These are phyloP conservation scores for Danio aesculapii DNA, from an alignment of 2,797 vertebrate genomes.

Conservation along the genomic window DNA sequence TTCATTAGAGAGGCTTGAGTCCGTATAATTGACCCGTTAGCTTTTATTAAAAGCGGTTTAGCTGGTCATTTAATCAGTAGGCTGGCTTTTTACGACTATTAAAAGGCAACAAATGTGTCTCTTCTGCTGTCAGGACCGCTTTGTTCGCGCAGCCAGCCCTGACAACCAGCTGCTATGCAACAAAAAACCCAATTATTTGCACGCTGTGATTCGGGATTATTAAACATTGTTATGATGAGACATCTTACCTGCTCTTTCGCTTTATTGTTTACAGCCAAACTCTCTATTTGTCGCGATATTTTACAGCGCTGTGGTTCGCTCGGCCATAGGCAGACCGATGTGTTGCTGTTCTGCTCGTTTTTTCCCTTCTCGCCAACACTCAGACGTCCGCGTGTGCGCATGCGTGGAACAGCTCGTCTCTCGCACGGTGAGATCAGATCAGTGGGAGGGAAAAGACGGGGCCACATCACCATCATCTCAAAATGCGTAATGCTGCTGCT, in stretches of 20 bases:
- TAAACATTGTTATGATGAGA: slow-evolving; percentile 11
- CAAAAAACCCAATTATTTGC: slow-evolving; percentile 33
- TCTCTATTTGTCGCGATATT: slow-evolving; percentile 17
- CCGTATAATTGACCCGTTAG: too few species aligned
- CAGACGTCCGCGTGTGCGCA: slow-evolving; percentile 54
- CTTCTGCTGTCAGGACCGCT: slow-evolving; percentile 50
- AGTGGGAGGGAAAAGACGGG: slow-evolving; percentile 31
- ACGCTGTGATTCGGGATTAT: slow-evolving; percentile 24
- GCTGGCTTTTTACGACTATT: neutral
- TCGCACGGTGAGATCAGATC: slow-evolving; percentile 14
- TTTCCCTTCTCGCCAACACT: slow-evolving; percentile 34
- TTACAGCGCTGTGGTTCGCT: slow-evolving; percentile 33
- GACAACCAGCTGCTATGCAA: slow-evolving; percentile 30
- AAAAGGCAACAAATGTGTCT: slow-evolving; percentile 30
- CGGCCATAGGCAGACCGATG: slow-evolving; percentile 36
- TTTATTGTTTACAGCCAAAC: neutral
- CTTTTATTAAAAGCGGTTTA: neutral
- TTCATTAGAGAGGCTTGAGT: neutral
- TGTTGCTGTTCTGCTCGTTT: slow-evolving; percentile 50
- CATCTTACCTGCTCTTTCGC: slow-evolving; percentile 39
- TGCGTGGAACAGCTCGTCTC: slow-evolving; percentile 21
- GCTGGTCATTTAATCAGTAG: neutral
- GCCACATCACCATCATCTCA: slow-evolving; percentile 40
- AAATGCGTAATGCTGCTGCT: neutral
- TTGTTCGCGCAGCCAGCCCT: slow-evolving; percentile 46